phyloP scores from a whole-genome alignment of 2,888 invertebrate species.

The Drosophila borealis region DNA sequence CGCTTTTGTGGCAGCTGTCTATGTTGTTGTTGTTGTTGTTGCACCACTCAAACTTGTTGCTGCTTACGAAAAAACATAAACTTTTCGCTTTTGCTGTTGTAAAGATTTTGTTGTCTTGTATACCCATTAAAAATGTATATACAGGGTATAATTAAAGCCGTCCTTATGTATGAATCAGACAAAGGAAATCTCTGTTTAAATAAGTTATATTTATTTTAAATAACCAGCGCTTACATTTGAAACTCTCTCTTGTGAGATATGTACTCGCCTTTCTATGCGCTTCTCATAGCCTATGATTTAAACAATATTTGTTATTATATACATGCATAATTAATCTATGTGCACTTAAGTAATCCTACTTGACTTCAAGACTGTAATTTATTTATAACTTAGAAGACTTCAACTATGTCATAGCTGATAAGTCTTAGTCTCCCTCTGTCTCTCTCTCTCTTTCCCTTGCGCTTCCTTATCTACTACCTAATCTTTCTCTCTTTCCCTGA shows the following conservation, averaged over 20 bases:
- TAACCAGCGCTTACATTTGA: too few relatives aligned
- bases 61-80: conserved; percentile 62
- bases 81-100: conserved; percentile 54
- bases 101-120: conserved; percentile 19
- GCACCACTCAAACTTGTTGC: conserved; percentile 75
- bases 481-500: not conserved
- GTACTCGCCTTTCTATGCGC: too few relatives aligned
- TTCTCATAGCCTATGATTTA: too few relatives aligned
- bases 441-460: not conserved
- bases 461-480: too few relatives aligned
- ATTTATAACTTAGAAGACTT: too few relatives aligned
- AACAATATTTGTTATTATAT: too few relatives aligned
- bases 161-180: too few relatives aligned
- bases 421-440: not conserved
- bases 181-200: not conserved
- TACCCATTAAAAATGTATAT: not conserved
- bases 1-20: conserved; percentile 54
- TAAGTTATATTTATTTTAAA: not conserved
- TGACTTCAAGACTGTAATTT: too few relatives aligned
- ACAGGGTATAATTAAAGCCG: not conserved
- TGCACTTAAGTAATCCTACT: too few relatives aligned
- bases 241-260: too few relatives aligned
- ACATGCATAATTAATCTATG: too few relatives aligned
- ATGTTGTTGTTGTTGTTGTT: conserved; percentile 62
- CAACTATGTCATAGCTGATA: too few relatives aligned